A percentile compares a stretch with the other conserved stretches of the same genome.
phyloP scores from a whole-genome alignment of 2,797 vertebrate species.

The Myiotriccus ornatus region DNA sequence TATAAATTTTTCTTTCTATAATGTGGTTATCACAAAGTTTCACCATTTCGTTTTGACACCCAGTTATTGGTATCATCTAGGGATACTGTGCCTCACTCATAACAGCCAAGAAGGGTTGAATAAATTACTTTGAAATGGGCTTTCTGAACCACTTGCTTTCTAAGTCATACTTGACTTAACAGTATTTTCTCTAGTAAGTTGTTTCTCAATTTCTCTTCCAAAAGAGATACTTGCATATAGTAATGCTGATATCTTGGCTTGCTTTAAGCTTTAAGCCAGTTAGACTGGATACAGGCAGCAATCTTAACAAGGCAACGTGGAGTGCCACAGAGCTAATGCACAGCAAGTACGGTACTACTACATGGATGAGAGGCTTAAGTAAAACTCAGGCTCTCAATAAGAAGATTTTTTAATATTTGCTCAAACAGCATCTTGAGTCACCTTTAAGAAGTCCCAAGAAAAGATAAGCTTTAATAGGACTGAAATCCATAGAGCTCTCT shows the following conservation, averaged over 20 bases:
- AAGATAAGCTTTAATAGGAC: conserved; percentile 15
- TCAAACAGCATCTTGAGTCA: background rate
- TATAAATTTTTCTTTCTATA: background rate
- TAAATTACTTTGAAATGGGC: background rate
- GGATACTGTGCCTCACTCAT: background rate
- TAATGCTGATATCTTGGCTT: background rate
- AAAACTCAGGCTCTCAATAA: background rate
- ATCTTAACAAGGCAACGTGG: background rate
- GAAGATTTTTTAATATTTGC: conserved; percentile 1
- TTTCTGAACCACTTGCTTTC: conserved; percentile 3
- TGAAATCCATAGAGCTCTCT: background rate
- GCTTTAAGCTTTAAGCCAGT: background rate
- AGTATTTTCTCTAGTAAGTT: background rate
- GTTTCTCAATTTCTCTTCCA: background rate
- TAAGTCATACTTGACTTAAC: background rate
- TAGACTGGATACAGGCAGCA: background rate
- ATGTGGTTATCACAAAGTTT: background rate
- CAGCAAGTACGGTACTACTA: fast-evolving
- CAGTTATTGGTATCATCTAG: background rate
- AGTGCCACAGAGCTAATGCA: background rate
- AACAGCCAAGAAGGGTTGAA: background rate
- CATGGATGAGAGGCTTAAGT: background rate
- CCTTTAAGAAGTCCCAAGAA: background rate
- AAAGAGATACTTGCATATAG: background rate
- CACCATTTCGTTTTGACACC: background rate